A percentile compares a stretch with the other conserved stretches of the same genome.
phyloP scores from a whole-genome alignment of 2,797 vertebrate species.

The Melanotaenia trifasciata region DNA sequence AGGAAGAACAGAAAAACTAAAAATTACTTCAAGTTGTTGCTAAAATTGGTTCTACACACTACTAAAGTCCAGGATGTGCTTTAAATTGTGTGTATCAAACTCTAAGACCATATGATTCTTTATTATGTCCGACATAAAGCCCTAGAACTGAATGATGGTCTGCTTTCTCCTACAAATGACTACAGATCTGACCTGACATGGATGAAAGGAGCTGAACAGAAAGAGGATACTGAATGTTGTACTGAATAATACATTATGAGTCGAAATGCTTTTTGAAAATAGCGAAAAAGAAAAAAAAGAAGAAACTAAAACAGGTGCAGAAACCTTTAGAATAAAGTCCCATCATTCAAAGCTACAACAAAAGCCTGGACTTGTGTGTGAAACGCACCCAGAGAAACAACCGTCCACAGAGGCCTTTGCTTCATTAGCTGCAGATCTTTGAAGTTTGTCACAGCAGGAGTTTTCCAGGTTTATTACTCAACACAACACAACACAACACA shows the following conservation, averaged over 20 bases:
- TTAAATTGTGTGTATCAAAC: too few relatives aligned
- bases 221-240: background rate
- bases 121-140: background rate
- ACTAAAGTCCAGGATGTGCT: too few relatives aligned
- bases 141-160: too few relatives aligned
- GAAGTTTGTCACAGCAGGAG: slow-evolving; percentile 1
- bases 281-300: too few relatives aligned
- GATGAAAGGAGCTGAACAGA: background rate
- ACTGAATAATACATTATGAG: background rate
- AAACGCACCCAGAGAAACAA: background rate
- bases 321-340: too few relatives aligned
- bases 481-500: background rate
- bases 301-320: too few relatives aligned
- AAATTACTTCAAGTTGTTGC: too few relatives aligned
- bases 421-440: background rate
- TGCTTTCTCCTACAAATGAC: too few relatives aligned
- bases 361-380: too few relatives aligned
- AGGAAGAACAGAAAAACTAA: too few relatives aligned
- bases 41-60: too few relatives aligned
- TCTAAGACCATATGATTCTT: background rate
- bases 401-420: background rate
- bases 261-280: background rate
- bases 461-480: background rate
- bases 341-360: too few relatives aligned
- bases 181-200: background rate